Conservation (phyloP, 1,140 invertebrate species). For the Magallana angulata region DNA sequence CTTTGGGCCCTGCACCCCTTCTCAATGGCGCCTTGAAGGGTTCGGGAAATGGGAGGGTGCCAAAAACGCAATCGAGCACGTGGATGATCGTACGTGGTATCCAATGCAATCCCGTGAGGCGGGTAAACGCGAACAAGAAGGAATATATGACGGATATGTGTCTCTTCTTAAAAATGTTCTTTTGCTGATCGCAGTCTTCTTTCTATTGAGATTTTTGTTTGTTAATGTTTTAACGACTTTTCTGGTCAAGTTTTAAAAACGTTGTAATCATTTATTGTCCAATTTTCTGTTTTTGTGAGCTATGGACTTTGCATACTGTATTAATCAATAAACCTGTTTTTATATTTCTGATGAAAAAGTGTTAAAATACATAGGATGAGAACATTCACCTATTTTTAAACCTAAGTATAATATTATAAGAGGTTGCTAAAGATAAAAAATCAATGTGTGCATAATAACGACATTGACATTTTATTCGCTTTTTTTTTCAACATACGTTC, state of each 20-base stretch:
- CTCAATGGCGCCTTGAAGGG: constrained; percentile 80
- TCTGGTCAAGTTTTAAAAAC: constrained; percentile 38
- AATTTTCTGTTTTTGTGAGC: too few species aligned
- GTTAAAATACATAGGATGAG: too few species aligned
- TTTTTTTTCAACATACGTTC: too few species aligned
- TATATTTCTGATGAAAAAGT: too few species aligned
- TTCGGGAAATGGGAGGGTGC: constrained; percentile 79
- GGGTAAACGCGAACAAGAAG: constrained; percentile 56
- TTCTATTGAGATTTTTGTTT: constrained; percentile 28
- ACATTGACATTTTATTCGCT: too few species aligned
- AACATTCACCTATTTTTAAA: too few species aligned
- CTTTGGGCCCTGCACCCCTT: constrained; percentile 78
- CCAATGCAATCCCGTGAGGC: constrained; percentile 57
- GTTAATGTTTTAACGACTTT: constrained; percentile 52
- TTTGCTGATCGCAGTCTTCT: constrained; percentile 38
- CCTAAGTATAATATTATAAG: too few species aligned
- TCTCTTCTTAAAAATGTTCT: constrained; percentile 52
- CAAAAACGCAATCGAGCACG: constrained; percentile 71
- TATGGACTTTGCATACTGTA: too few species aligned
- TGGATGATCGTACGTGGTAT: constrained; percentile 60
- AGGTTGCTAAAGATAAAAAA: too few species aligned
- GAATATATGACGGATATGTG: constrained; percentile 66
- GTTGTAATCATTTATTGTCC: too few species aligned
- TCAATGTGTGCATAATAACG: too few species aligned
- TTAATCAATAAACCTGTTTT: too few species aligned